Conservation (phyloP, 2,113 vertebrate genomes). For the Anarhynchus alexandrinus region DNA sequence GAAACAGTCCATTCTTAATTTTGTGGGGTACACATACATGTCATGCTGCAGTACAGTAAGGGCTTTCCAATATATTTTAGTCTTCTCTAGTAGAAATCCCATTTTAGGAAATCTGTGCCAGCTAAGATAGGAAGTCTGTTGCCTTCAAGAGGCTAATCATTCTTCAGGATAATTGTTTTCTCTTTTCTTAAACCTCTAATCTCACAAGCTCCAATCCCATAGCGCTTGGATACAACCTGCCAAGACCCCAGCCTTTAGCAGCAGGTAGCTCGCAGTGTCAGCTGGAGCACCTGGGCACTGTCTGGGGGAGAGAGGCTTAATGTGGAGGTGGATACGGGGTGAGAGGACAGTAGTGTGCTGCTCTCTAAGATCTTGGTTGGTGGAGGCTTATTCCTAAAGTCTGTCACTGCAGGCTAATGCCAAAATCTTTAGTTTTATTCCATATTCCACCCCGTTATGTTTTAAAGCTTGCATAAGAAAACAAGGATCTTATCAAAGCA, state of each 20-base stretch:
- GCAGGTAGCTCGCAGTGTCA: not conserved
- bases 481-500: not conserved
- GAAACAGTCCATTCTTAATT: not conserved
- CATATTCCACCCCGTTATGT: accelerated
- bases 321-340: not conserved
- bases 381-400: not conserved
- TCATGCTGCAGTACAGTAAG: not conserved
- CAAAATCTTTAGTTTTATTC: not conserved
- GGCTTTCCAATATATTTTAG: not conserved
- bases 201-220: not conserved
- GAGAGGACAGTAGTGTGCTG: not conserved
- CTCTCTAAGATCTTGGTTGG: not conserved
- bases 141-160: not conserved
- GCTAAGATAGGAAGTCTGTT: not conserved
- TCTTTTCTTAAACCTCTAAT: not conserved
- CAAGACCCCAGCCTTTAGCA: not conserved
- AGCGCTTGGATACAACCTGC: not conserved
- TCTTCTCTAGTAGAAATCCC: not conserved
- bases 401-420: not conserved
- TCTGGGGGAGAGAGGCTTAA: not conserved
- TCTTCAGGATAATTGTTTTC: not conserved
- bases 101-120: not conserved
- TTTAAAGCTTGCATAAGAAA: not conserved
- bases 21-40: not conserved
- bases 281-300: not conserved